phyloP scores from a whole-genome alignment of 2,113 vertebrate species.

The Limnothrissa miodon region DNA sequence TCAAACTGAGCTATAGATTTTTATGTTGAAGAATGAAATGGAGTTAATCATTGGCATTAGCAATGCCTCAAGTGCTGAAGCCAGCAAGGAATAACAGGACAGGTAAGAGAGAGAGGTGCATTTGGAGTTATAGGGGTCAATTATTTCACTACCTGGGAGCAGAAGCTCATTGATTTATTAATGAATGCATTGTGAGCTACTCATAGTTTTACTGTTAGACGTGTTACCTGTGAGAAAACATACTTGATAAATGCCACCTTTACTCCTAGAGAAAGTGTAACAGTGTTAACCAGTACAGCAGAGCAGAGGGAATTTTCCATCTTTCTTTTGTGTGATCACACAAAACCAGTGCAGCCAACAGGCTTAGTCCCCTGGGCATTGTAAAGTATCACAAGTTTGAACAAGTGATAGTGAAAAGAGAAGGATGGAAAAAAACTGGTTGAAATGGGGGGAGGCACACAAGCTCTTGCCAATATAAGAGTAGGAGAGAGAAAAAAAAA shows the following conservation, averaged over 20 bases:
- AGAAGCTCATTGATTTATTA: background rate
- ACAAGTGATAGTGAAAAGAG: slow-evolving; percentile 4
- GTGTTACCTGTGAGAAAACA: background rate
- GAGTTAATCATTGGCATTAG: slow-evolving; percentile 46
- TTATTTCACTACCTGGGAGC: background rate
- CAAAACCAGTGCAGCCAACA: background rate
- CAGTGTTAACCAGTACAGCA: too few species aligned
- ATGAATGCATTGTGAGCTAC: background rate
- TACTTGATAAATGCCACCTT: background rate
- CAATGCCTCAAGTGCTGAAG: background rate
- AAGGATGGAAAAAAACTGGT: background rate
- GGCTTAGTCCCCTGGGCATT: background rate
- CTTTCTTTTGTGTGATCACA: background rate
- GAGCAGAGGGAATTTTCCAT: background rate
- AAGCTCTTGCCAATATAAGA: slow-evolving; percentile 5
- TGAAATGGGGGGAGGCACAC: slow-evolving; percentile 10
- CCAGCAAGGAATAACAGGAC: background rate
- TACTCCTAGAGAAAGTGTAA: too few species aligned
- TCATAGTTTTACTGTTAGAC: background rate
- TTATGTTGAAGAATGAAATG: background rate
- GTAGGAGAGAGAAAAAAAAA: slow-evolving; percentile 18
- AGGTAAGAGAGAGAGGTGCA: background rate
- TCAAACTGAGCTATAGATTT: slow-evolving; percentile 36
- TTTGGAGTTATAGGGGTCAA: background rate
- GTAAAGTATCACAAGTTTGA: slow-evolving; percentile 3